Percentiles rank a stretch among this genome's conserved stretches.
Evolutionary conservation across 2,113 vertebrate species (phyloP).

Genomic region (Hyaena hyaena): DNA sequence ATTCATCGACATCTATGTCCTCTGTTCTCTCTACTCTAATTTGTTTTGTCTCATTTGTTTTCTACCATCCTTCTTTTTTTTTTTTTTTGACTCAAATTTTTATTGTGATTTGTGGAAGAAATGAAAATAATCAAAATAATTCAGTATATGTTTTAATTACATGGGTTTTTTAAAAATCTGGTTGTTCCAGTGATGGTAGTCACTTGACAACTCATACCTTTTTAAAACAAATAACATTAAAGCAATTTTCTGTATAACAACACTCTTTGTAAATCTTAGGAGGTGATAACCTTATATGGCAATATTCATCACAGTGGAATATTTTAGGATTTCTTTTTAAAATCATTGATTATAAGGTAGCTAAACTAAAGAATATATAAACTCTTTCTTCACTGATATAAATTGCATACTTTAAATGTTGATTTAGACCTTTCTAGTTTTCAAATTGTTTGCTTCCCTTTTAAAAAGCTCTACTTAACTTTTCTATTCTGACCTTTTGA

Average conservation of each 20-base stretch:
- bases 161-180: background rate
- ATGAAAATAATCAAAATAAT: background rate
- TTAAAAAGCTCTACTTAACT: background rate
- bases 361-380: conserved; percentile 28
- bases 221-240: background rate
- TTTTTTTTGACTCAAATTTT: background rate
- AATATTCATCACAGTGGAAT: background rate
- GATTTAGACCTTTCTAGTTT: background rate
- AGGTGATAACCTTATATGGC: background rate
- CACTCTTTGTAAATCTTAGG: background rate
- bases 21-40: background rate
- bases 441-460: background rate
- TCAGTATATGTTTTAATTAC: background rate
- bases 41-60: background rate
- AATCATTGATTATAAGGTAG: conserved; percentile 9
- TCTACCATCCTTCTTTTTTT: background rate
- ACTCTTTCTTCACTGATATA: background rate
- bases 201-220: background rate
- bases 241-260: background rate
- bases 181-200: background rate
- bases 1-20: background rate
- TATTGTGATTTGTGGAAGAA: background rate
- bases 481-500: background rate
- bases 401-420: background rate
- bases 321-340: background rate